Base-by-base conservation (phyloP, 2,888 invertebrate species). In the Apantesis nais region DNA sequence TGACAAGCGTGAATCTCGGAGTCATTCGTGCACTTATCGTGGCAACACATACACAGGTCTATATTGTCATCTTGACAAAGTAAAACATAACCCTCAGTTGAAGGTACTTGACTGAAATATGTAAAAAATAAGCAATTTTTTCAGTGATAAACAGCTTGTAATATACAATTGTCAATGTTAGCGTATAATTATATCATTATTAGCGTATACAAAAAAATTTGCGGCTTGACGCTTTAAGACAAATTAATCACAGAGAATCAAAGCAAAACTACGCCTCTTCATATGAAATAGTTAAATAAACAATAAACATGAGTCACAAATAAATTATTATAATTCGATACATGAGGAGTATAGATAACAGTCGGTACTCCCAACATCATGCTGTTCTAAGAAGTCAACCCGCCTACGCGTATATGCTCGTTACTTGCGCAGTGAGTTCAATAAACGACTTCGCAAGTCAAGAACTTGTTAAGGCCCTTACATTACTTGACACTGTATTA, bases 391-490 rank as follows among this genome's bases (percentile, higher is more conserved):
- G 39, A 62, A 67, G 34, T 71, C 68, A 74, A 77, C 68, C 78
- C 81, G 77, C 77, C 83, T 69, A 78, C 78, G 69, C 66, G 31
- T 64, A 66, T 67, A 68, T 66, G 75, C 72, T 70, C 65, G 63
- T 60, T 66, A 60, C 52, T 41, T 69, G 67, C 70, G 73, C 70
- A 61, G 55, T 61, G 69, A 67, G 79, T 78, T 80, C 79, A 79
- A 78, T 62, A 80, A 73, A 79, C 81, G 76, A 74, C 78, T 76
- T 74, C 71, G 68, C 73, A 74, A 81, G 80, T 78, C 75, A 78
- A 76, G 62, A 71, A 75, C 72, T 58, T 69, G 66, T 60, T 60
- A 66, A 48, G 58, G 44, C 11, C 31, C 29, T 66, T 62, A 63
- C 58, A 67, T 44, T 68, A 48, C 68, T 63, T 44, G 62, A 48